Conservation (phyloP, 2,888 invertebrate genomes). For the Aleiodes alternator region DNA sequence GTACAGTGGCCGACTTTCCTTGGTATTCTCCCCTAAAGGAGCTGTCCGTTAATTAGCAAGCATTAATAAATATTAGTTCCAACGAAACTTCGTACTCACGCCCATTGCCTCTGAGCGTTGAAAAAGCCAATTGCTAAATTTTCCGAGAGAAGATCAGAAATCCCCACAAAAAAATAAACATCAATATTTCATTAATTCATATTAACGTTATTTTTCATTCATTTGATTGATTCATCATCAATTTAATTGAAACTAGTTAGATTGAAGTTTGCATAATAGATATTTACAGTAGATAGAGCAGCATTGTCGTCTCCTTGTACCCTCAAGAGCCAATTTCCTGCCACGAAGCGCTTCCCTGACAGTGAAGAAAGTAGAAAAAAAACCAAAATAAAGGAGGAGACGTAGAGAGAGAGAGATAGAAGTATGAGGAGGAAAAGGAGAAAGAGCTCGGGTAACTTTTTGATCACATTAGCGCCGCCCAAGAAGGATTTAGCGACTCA, state of each 20-base stretch:
- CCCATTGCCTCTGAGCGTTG: not conserved
- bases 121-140: too few relatives aligned
- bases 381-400: conserved; percentile 18
- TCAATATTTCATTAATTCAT: not conserved
- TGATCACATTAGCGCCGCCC: conserved; percentile 42
- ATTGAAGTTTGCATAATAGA: conserved; percentile 5
- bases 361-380: conserved; percentile 22
- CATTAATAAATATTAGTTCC: conserved; percentile 45
- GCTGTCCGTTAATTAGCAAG: conserved; percentile 37
- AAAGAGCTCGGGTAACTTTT: conserved; percentile 37
- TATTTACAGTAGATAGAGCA: conserved; percentile 19
- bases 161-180: not conserved
- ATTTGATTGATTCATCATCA: conserved; percentile 15
- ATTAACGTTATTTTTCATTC: not conserved
- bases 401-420: not conserved
- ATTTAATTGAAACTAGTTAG: conserved; percentile 17
- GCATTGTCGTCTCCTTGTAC: conserved; percentile 32
- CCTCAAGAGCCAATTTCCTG: conserved; percentile 38
- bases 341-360: conserved; percentile 22
- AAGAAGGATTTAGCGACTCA: conserved; percentile 38
- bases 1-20: conserved; percentile 27
- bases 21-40: not conserved
- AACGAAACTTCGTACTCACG: conserved; percentile 33
- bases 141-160: too few relatives aligned
- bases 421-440: not conserved